Base-by-base conservation (phyloP, 2,888 invertebrate species). In the Leptogaster cylindrica region DNA sequence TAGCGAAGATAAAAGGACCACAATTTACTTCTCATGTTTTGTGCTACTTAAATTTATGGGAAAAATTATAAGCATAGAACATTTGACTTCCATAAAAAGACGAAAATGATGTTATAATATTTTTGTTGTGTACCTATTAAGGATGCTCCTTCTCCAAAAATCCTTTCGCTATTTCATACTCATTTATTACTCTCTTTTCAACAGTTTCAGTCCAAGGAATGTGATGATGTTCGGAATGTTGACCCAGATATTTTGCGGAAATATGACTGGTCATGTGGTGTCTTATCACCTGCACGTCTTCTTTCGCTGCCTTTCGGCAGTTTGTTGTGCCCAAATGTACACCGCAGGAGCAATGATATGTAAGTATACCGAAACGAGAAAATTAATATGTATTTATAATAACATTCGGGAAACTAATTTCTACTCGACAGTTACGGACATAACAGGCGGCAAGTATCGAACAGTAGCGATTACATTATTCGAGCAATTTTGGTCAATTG, bases 401-500 rank as follows among this genome's bases (percentile, higher is more conserved):
- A 41, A 41, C 25, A 46, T 25, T 20, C 12, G 41, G 27, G n/a
- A n/a, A n/a, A 25, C 27, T 36, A n/a, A 16, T 33, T 39, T 65
- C 31, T 48, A 36, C 16, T 36, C 46, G 73, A 8, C 68, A 83
- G 83, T 83, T 76, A 74, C 77, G 46, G 83, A 82, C 70, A 82
- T 82, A 63, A 81, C 80, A 3, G 78, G 78, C 14, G 83, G 82
- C 33, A 81, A 77, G 16, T 78, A 79, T 70, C 77, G 77, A 66
- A 80, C 78, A 1, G 78, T 79, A 33, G 77, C 80, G 1, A 75
- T 77, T 8, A 79, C 81, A 2, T 75, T 81, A 6, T 83, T 82
- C 70, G 83, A 83, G 70, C 79, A 80, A 67, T 82, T 83, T 72
- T 83, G 83, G 83, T 82, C 83, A 10, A 75, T 83, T 71, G 83